Base-by-base conservation (phyloP, 2,888 invertebrate species). In the Teinopalpus imperialis region DNA sequence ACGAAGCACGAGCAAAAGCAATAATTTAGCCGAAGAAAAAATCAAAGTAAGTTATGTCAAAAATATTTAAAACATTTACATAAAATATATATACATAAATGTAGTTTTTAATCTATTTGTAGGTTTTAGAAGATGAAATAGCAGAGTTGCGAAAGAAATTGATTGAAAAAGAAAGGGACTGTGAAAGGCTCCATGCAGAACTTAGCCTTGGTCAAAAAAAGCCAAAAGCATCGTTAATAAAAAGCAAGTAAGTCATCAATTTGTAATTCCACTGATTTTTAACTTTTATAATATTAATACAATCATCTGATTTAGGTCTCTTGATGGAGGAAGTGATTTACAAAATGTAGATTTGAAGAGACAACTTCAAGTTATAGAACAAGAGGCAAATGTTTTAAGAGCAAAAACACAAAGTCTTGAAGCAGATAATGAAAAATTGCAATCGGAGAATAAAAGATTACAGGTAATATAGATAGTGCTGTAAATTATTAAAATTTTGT, bases 111-210 rank as follows among this genome's bases (percentile, higher is more conserved):
- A 18, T 21, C 43, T 30, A 43, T 53, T 61, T 70, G 30, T 48
- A 94, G 91, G 88, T 91, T 5, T 74, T 94, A 31, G 94, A 93
- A 76, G 93, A 93, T 61, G 95, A 96, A 79, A 90, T 94, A 42
- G 91, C 90, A 40, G 93, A 94, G 57, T 77, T 95, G 16, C 89
- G 94, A 50, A 94, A 93, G 69, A 94, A 94, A 66, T 74, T 96
- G 1, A 93, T 94, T 42, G 95, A 96, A 74, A 96, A 95, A 71
- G 96, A 97, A 75, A 90, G 94, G 57, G 94, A 94, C 57, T 93
- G 94, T 60, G 95, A 95, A 77, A 90, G 93, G 55, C 81, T 96
- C 41, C 92, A 94, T 57, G 91, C 93, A 1, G 94, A 95, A 76
- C 76, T 94, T 13, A 92, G 92, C 58, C 68, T 92, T 10, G 81